Percentiles rank a stretch among this genome's conserved stretches.
Conservation (phyloP, 2,888 invertebrate genomes). For the Unio pictorum region DNA sequence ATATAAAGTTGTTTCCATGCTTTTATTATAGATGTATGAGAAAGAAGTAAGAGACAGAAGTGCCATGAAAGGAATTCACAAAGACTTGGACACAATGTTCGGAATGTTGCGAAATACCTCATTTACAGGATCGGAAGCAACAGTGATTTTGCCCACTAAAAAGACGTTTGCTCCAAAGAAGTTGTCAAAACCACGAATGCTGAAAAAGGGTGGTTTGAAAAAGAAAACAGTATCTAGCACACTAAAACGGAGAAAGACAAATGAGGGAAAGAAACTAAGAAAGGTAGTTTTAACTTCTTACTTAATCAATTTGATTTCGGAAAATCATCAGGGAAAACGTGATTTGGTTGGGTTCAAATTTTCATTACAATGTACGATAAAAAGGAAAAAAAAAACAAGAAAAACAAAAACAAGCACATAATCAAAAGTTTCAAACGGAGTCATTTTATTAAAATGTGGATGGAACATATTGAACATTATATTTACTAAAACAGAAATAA, state of each 20-base stretch:
- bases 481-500: too few relatives aligned
- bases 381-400: not conserved
- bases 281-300: constrained; percentile 1
- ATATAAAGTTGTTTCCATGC: not conserved
- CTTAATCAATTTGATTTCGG: too few relatives aligned
- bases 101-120: constrained; percentile 32
- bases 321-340: too few relatives aligned
- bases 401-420: not conserved
- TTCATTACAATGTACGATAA: not conserved
- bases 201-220: constrained; percentile 1
- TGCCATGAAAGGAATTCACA: constrained; percentile 29
- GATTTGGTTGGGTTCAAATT: too few relatives aligned
- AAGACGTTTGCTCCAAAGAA: constrained; percentile 5
- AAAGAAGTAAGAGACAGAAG: constrained; percentile 46
- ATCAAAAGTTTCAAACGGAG: not conserved
- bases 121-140: constrained; percentile 2
- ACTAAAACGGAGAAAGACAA: not conserved
- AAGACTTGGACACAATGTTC: constrained; percentile 49
- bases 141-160: not conserved
- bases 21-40: constrained; percentile 41
- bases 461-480: too few relatives aligned
- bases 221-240: constrained; percentile 4
- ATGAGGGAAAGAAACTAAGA: constrained; percentile 1
- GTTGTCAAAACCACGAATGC: constrained; percentile 1
- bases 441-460: too few relatives aligned